Base-by-base conservation (phyloP, 2,888 invertebrate genomes). In the Drosophila buzzatii region DNA sequence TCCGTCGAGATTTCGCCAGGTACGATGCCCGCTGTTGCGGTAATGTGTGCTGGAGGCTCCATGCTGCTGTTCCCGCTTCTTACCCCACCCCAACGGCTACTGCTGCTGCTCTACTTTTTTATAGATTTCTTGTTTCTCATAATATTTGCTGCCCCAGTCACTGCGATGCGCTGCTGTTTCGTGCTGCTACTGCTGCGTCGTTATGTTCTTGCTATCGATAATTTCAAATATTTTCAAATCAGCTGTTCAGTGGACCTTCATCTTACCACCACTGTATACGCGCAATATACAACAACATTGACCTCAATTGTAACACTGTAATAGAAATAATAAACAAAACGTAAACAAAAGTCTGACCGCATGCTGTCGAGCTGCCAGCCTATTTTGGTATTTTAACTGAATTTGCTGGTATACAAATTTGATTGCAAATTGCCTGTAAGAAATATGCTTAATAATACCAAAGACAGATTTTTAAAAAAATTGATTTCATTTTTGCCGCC, bases 81-180 rank as follows among this genome's bases (percentile, higher is more conserved):
- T 69, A 69, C 64, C 72, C 76, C 71, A 60, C 76, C 81, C 75
- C 78, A 76, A 76, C 70, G 82, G 63, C 70, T 75, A 73, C 72
- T 45, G 12, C 42, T 79, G 66, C 73, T 87, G 87, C 82, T 88
- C 89, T 85, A 88, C 71, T 85, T 87, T 81, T 76, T 81, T 81
- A 79, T 72, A 70, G 81, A 76, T 77, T 83, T 88, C 77, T 62
- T 73, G 72, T 70, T 73, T 81, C 73, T 75, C 88, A 88, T 85
- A 79, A 79, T 80, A 77, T 74, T 80, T 67, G 63, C 72, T 79
- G 70, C 61, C 62, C 16, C 58, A 56, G 62, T 47, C 57, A 47
- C 63, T 61, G 52, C 35, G 56, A 68, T 67, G 65, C 63, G 77
- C 62, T 64, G 55, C 66, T 60, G 65, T 55, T 59, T 41, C 5